Evolutionary conservation across 2,888 invertebrate genomes (phyloP).

Genomic region (Capitulum mitella): DNA sequence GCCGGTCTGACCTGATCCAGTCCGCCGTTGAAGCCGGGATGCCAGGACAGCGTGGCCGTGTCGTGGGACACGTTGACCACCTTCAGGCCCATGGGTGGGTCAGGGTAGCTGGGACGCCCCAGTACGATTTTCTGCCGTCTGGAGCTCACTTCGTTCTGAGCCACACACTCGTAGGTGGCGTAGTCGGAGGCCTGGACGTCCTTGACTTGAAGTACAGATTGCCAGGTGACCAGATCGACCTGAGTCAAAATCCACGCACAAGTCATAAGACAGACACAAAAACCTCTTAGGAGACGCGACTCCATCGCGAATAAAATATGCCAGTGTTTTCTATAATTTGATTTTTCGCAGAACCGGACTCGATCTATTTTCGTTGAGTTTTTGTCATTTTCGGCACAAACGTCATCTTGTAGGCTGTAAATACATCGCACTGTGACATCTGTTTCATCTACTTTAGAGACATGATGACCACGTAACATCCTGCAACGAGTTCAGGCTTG

Average conservation of each 20-base stretch:
- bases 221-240: slow-evolving; percentile 54
- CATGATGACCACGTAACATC: too few relatives aligned
- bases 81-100: slow-evolving; percentile 63
- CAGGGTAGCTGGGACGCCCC: slow-evolving; percentile 77
- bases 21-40: slow-evolving; percentile 48
- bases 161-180: slow-evolving; percentile 81
- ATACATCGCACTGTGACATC: too few relatives aligned
- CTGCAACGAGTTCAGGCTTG: too few relatives aligned
- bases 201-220: slow-evolving; percentile 68
- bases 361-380: too few relatives aligned
- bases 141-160: slow-evolving; percentile 75
- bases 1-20: slow-evolving; percentile 39
- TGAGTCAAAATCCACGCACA: too few relatives aligned
- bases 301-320: too few relatives aligned
- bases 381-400: too few relatives aligned
- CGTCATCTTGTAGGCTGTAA: too few relatives aligned
- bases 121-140: slow-evolving; percentile 68
- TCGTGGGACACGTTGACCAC: slow-evolving; percentile 45
- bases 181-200: slow-evolving; percentile 78
- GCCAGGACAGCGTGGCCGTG: slow-evolving; percentile 45
- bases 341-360: too few relatives aligned
- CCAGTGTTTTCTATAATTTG: too few relatives aligned
- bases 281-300: too few relatives aligned
- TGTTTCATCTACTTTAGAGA: too few relatives aligned
- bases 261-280: not conserved